Evolutionary conservation across 2,113 vertebrate genomes (phyloP).

Genomic region (Pteropus alecto): DNA sequence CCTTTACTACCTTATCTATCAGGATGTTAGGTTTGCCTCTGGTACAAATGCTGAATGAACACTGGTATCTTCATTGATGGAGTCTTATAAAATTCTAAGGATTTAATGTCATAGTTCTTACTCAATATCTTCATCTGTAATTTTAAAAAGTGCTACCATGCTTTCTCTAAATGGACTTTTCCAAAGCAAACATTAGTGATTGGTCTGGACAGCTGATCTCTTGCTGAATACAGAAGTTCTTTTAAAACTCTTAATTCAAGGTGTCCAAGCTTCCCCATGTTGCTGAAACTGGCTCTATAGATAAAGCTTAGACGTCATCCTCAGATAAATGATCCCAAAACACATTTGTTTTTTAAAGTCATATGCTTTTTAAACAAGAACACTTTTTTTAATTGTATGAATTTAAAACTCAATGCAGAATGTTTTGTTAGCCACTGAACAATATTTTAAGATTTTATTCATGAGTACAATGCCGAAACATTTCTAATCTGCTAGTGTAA

Average conservation of each 20-base stretch:
- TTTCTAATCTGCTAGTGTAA: background rate
- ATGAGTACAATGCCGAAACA: background rate
- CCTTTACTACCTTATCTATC: background rate
- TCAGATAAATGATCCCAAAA: background rate
- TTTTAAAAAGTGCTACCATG: background rate
- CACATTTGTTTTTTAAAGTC: background rate
- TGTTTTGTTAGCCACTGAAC: background rate
- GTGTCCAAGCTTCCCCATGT: background rate
- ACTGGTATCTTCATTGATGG: background rate
- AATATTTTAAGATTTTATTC: background rate
- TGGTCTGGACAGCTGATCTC: background rate
- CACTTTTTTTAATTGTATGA: background rate
- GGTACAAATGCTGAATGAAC: background rate
- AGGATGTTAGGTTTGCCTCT: background rate
- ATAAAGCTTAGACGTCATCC: background rate
- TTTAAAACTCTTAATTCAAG: slow-evolving; percentile 9
- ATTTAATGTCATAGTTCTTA: background rate
- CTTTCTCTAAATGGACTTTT: background rate
- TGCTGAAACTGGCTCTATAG: background rate
- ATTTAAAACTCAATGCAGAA: background rate
- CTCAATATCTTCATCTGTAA: background rate
- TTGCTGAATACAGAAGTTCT: background rate
- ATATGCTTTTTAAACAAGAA: background rate
- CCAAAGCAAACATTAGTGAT: background rate
- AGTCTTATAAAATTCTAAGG: background rate